phyloP scores from a whole-genome alignment of 2,113 vertebrate genomes.

The Entomyzon cyanotis region DNA sequence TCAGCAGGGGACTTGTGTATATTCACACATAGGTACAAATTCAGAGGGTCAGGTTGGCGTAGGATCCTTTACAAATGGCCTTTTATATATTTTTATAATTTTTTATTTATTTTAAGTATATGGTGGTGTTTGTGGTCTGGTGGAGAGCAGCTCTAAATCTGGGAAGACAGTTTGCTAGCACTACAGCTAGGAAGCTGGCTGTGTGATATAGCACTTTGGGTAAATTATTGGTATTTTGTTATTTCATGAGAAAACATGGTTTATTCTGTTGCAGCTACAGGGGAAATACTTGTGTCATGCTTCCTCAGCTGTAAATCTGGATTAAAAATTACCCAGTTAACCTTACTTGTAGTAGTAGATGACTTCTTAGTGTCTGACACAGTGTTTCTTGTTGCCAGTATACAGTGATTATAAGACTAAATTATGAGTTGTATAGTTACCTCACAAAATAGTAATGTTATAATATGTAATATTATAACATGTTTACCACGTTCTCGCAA shows the following conservation, averaged over 20 bases:
- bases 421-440: neutral
- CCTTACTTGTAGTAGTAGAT: neutral
- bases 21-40: neutral
- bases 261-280: neutral
- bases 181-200: neutral
- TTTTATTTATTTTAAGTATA: neutral
- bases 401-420: neutral
- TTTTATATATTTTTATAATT: neutral
- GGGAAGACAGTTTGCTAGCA: neutral
- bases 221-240: neutral
- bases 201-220: neutral
- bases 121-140: neutral
- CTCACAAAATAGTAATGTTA: neutral
- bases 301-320: neutral
- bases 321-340: neutral
- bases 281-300: neutral
- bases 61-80: neutral
- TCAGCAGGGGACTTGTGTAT: neutral
- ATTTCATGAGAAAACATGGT: neutral
- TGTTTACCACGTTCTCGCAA: neutral
- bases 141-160: neutral
- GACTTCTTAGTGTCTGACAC: neutral
- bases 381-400: neutral
- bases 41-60: rapidly evolving
- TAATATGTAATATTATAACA: neutral